Base-by-base conservation (phyloP, 2,888 invertebrate genomes). In the Zaprionus lineosus region DNA sequence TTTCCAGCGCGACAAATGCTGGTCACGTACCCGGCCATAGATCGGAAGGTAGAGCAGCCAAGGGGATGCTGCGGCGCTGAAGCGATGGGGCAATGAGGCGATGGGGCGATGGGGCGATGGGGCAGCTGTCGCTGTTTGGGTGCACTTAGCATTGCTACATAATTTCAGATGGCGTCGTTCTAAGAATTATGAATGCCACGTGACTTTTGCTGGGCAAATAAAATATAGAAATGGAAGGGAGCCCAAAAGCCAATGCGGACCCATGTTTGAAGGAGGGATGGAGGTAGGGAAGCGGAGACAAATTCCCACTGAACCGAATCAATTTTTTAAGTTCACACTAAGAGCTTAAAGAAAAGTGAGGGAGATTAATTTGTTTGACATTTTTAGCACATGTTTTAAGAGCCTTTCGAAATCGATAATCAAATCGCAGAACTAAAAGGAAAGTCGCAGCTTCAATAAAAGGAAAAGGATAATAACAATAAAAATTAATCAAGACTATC, bases 141-240 rank as follows among this genome's bases (percentile, higher is more conserved):
- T 74, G 68, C 79, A 73, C 82, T 84, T 75, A 72, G 63, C 74
- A 77, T 70, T 68, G 77, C 81, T 68, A 67, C 77, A 76, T 76
- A 66, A 83, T 78, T 81, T 78, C 61, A 71, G 77, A 75, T 78
- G 82, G 86, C 87, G 84, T 79, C 87, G 76, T 85, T 85, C 82
- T 82, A 86, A 86, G 88, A 88, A 88, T 88, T 88, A 88, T 88
- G 87, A 87, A 88, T 86, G 88, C 87, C 87, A 88, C 87, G 87
- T 88, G 87, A 88, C 87, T 81, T 73, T 67, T 73, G 53, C 62
- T 66, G 69, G 69, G 50, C 69, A 79, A 76, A 79, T 58, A 72
- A 67, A 61, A 56, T 15, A 18, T 37, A 12, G 8, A 51, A 52
- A 29, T 26, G 48, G 31, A n/a, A n/a, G n/a, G n/a, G n/a, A n/a